These are phyloP conservation scores for Geophilus truncorum DNA, from an alignment of 2,888 invertebrate genomes.

Conservation along the genomic window DNA sequence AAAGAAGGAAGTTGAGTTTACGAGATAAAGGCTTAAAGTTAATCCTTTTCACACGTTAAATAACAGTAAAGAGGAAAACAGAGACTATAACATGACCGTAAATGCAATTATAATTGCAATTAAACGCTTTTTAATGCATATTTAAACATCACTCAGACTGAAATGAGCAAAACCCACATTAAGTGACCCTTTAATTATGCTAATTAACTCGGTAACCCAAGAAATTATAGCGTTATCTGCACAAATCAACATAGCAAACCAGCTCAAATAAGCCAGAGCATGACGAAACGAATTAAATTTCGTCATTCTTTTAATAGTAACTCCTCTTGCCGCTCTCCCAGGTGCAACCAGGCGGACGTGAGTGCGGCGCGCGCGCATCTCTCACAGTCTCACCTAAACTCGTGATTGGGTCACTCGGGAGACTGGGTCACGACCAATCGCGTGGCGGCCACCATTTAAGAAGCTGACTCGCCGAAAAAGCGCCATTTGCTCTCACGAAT, in stretches of 20 bases:
- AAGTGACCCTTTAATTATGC: not conserved
- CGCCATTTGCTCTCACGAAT: constrained; percentile 20
- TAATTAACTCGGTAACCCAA: not conserved
- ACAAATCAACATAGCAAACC: not conserved
- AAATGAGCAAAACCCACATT: not conserved
- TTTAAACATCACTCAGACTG: too few species aligned
- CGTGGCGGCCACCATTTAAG: constrained; percentile 19
- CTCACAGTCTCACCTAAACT: constrained; percentile 22
- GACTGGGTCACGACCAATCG: constrained; percentile 32
- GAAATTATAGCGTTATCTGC: not conserved
- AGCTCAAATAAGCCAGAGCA: not conserved
- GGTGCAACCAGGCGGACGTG: not conserved
- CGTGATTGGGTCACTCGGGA: constrained; percentile 25
- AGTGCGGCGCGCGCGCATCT: not conserved
- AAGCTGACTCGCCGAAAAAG: not conserved
- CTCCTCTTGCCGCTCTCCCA: not conserved
- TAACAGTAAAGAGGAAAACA: too few species aligned
- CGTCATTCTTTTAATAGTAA: not conserved
- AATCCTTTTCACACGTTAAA: too few species aligned
- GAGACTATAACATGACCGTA: too few species aligned
- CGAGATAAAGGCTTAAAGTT: too few species aligned
- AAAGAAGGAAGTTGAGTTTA: not conserved
- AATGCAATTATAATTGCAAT: too few species aligned
- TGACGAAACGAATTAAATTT: not conserved
- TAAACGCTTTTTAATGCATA: too few species aligned